A percentile compares a stretch with the other conserved stretches of the same genome.
These are phyloP conservation scores for Diaprepes abbreviatus DNA, from an alignment of 2,888 invertebrate genomes.

Conservation along the genomic window DNA sequence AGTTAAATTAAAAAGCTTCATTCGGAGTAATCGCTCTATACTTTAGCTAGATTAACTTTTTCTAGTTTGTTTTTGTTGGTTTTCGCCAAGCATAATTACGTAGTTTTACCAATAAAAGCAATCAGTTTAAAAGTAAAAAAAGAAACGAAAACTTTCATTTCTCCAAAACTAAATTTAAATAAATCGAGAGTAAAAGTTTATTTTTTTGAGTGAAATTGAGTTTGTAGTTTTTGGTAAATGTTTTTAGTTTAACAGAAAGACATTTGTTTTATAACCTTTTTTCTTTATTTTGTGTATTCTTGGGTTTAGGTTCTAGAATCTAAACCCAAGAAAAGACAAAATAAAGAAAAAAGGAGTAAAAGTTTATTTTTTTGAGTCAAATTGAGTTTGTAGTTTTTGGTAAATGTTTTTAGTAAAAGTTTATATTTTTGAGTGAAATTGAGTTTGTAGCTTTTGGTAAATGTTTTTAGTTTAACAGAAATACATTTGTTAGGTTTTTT, in stretches of 20 bases:
- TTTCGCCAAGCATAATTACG: constrained; percentile 25
- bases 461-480: constrained; percentile 17
- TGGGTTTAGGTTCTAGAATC: too few species aligned
- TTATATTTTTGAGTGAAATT: constrained; percentile 16
- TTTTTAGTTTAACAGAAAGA: constrained; percentile 12
- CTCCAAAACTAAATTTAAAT: constrained; percentile 33
- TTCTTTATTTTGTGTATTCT: too few species aligned
- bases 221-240: constrained; percentile 34
- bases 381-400: constrained; percentile 33
- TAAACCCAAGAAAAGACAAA: too few species aligned
- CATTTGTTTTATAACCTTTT: too few species aligned
- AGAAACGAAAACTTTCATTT: constrained; percentile 17
- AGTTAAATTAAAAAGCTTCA: constrained; percentile 30
- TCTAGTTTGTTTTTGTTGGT: constrained; percentile 26
- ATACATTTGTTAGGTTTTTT: too few species aligned
- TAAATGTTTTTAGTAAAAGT: constrained; percentile 26
- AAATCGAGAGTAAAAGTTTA: constrained; percentile 26
- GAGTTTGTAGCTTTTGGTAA: constrained; percentile 31
- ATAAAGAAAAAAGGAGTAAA: constrained; percentile 27
- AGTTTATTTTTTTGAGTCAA: constrained; percentile 19
- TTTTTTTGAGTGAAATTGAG: constrained; percentile 9
- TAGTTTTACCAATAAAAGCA: constrained; percentile 26
- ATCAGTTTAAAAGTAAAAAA: constrained; percentile 38
- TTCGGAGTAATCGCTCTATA: constrained; percentile 26
- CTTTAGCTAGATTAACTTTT: constrained; percentile 23